Evolutionary conservation across 2,113 vertebrate genomes (phyloP).

Genomic region (Montifringilla adamsi): DNA sequence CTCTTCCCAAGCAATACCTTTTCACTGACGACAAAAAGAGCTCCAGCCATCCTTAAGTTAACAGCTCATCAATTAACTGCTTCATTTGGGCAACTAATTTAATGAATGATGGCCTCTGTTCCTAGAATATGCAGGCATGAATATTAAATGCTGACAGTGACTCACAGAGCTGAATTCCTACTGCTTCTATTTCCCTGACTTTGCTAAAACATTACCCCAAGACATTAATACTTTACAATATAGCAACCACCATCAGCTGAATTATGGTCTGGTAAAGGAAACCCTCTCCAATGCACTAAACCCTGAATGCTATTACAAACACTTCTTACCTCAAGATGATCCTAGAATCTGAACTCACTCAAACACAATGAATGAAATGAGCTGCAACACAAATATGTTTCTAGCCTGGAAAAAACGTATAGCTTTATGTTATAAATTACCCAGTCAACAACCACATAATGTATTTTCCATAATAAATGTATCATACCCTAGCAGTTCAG

Average conservation of each 20-base stretch:
- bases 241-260: neutral
- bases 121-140: slow-evolving; percentile 39
- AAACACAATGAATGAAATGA: neutral
- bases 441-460: neutral
- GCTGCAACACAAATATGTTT: neutral
- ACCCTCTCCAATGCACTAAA: neutral
- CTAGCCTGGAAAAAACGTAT: neutral
- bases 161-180: slow-evolving; percentile 29
- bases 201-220: slow-evolving; percentile 5
- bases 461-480: neutral
- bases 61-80: slow-evolving; percentile 49
- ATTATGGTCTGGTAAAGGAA: slow-evolving; percentile 10
- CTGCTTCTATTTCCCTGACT: neutral
- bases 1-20: neutral
- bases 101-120: slow-evolving; percentile 50
- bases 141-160: slow-evolving; percentile 37
- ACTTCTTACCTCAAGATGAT: neutral
- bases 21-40: neutral
- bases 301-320: neutral
- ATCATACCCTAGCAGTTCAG: neutral
- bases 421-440: neutral
- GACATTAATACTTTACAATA: neutral
- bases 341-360: neutral
- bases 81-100: slow-evolving; percentile 47
- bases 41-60: slow-evolving; percentile 17